Conservation (phyloP, 2,888 invertebrate species). For the Ophion costatus region DNA sequence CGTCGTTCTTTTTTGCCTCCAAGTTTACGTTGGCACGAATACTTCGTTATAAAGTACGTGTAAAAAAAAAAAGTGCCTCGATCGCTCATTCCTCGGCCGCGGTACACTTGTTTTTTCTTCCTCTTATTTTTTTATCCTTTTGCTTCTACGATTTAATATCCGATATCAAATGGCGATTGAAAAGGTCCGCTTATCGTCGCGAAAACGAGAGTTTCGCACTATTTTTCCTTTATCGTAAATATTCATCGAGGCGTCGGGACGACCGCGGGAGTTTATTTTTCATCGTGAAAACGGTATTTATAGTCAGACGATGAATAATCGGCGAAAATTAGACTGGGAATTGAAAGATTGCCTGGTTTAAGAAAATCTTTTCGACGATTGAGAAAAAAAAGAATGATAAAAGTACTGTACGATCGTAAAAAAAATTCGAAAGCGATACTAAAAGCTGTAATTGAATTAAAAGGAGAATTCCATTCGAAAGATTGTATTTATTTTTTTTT, state of each 20-base stretch:
- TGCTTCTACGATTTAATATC: conserved; percentile 52
- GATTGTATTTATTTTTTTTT: too few species aligned
- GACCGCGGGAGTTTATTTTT: neutral
- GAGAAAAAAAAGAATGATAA: too few species aligned
- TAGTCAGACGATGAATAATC: neutral
- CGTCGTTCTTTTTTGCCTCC: conserved; percentile 31
- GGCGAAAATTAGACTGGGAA: too few species aligned
- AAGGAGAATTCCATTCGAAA: too few species aligned
- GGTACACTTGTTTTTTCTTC: conserved; percentile 32
- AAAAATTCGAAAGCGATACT: too few species aligned
- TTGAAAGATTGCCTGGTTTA: too few species aligned
- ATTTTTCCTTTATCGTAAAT: conserved; percentile 36
- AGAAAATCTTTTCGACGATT: too few species aligned
- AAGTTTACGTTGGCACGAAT: conserved; percentile 24
- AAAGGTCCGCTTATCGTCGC: conserved; percentile 53
- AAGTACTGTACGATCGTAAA: too few species aligned
- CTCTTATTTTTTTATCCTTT: conserved; percentile 10
- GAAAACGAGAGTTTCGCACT: conserved; percentile 47
- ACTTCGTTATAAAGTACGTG: conserved; percentile 61
- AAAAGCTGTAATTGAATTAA: too few species aligned
- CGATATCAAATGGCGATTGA: conserved; percentile 60
- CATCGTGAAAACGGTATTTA: neutral
- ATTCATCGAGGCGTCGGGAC: conserved; percentile 35
- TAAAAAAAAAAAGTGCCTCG: conserved; percentile 60
- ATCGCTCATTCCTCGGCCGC: conserved; percentile 49